Base-by-base conservation (phyloP, 2,888 invertebrate genomes). In the Blomia tropicalis region DNA sequence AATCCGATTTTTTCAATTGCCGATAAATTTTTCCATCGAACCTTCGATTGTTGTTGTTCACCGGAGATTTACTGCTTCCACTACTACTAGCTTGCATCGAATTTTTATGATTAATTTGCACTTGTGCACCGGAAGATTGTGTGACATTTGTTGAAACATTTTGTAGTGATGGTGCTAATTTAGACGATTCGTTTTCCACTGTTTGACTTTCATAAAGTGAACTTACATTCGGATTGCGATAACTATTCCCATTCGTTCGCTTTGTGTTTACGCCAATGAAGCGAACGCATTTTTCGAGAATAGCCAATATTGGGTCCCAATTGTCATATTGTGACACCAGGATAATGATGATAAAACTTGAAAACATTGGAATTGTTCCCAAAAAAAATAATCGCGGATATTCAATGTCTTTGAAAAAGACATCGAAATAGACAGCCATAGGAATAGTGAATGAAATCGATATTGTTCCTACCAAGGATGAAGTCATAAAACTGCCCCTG, bases 401-500 rank as follows among this genome's bases (percentile, higher is more conserved):
- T n/a, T 70, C 66, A 54, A 78, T 77, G 68, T 79, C 78, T 72
- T 83, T 83, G 44, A 86, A 74, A 59, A 85, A 71, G 43, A 84
- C 80, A 75, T 92, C 91, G 68, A 85, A 87, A 68, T 86, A 76
- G 81, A 90, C 85, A 36, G 89, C 83, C 76, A 95, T 79, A 61
- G 95, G 95, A 73, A 89, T 84, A 66, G 85, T 85, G 69, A 93
- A 77, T 68, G 86, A 85, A 67, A 92, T 80, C 63, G 89, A 82
- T 70, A 90, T 75, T 1, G 89, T 90, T 29, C 89, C 93, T 69
- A 89, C 84, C 56, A 88, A 78, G 0, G 89, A 84, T 17, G 92
- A 92, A 22, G 95, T 95, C 69, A 95, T 77, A 70, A 92, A 90
- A 70, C 89, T 86, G 58, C 91, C 95, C 88, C 91, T 91, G 75